These are phyloP conservation scores for Hydrolagus affinis DNA, from an alignment of 2,113 vertebrate species.

Conservation along the genomic window DNA sequence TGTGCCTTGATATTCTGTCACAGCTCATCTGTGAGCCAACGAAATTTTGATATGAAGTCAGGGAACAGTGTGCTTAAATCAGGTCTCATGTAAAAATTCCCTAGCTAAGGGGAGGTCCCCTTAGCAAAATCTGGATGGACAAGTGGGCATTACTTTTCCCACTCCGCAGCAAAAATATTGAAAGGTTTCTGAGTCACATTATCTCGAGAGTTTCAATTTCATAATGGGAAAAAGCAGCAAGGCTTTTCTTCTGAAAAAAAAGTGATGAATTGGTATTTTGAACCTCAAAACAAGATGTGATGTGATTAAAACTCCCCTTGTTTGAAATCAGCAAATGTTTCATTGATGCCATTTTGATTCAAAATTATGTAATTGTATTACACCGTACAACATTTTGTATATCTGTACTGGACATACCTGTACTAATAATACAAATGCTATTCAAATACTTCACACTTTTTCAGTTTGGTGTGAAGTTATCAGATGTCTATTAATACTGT, in stretches of 20 bases:
- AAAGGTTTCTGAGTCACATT: slow-evolving; percentile 21
- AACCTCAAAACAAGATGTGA: slow-evolving; percentile 29
- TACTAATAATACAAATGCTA: no score
- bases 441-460: no score
- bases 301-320: background rate
- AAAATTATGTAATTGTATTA: background rate
- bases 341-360: slow-evolving; percentile 18
- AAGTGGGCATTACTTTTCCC: slow-evolving; percentile 27
- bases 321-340: slow-evolving; percentile 1
- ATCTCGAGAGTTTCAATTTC: background rate
- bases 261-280: slow-evolving; percentile 15
- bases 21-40: background rate
- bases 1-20: background rate
- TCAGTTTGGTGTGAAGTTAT: no score
- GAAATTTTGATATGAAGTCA: background rate
- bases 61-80: background rate
- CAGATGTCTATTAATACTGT: no score
- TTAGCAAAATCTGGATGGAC: slow-evolving; percentile 7
- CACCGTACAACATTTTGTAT: background rate
- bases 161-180: background rate
- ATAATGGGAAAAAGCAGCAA: slow-evolving; percentile 23
- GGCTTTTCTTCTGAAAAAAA: slow-evolving; percentile 7
- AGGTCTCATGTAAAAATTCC: slow-evolving; percentile 12
- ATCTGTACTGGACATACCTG: background rate
- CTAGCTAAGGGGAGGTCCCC: background rate